Evolutionary conservation across 1,140 invertebrate species (phyloP).

Genomic region (Caenorhabditis elegans): DNA sequence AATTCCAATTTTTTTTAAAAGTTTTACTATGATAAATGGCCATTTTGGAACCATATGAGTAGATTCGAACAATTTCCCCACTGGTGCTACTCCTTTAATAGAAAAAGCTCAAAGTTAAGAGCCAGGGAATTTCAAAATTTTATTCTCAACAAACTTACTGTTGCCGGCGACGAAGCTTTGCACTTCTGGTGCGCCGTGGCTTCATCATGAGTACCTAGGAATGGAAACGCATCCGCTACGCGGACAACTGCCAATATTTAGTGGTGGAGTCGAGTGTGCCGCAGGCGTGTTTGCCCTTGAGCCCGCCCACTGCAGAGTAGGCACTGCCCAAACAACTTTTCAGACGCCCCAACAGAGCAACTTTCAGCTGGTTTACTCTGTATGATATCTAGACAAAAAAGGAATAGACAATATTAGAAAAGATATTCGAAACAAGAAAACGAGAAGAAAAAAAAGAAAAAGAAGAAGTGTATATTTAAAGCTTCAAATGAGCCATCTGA

Average conservation of each 20-base stretch:
- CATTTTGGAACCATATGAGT: too few relatives aligned
- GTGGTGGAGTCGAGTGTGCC: constrained; percentile 26
- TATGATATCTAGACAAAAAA: background rate
- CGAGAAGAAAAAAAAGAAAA: background rate
- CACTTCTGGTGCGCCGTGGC: constrained; percentile 7
- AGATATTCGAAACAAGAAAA: too few relatives aligned
- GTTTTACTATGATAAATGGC: too few relatives aligned
- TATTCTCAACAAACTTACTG: background rate
- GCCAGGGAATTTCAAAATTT: too few relatives aligned
- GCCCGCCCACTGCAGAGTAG: constrained; percentile 6
- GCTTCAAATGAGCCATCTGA: too few relatives aligned
- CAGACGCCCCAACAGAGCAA: background rate
- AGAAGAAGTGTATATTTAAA: background rate
- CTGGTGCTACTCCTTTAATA: too few relatives aligned
- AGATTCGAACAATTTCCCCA: too few relatives aligned
- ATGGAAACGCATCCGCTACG: constrained; percentile 3
- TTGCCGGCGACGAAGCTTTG: constrained; percentile 15
- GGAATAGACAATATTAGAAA: too few relatives aligned
- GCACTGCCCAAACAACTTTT: constrained; percentile 1
- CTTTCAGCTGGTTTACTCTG: background rate
- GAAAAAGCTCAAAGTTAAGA: too few relatives aligned
- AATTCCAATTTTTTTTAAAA: too few relatives aligned
- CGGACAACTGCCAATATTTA: constrained; percentile 28
- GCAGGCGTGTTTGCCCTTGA: constrained; percentile 25
- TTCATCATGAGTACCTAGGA: constrained; percentile 14